Conservation (phyloP, 2,113 vertebrate species). For the Sylvia atricapilla region DNA sequence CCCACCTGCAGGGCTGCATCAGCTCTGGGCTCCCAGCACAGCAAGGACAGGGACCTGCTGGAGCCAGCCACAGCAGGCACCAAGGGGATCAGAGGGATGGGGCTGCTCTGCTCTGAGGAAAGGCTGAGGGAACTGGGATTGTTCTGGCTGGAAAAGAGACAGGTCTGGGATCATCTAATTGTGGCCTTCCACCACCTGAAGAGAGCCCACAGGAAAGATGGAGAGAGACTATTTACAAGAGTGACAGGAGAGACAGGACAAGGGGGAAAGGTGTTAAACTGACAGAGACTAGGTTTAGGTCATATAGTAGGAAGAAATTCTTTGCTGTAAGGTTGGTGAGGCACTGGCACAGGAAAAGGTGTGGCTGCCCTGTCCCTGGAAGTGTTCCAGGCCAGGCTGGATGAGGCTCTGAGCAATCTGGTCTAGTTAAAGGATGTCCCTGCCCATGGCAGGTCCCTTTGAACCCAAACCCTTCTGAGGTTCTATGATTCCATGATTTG, state of each 20-base stretch:
- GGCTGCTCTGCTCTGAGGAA: neutral
- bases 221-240: too few relatives aligned
- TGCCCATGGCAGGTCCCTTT: neutral
- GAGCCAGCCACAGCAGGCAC: neutral
- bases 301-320: neutral
- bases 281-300: neutral
- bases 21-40: neutral
- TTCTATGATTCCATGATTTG: neutral
- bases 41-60: neutral
- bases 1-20: neutral
- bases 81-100: neutral
- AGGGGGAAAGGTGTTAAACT: rapidly evolving
- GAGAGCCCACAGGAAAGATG: rapidly evolving
- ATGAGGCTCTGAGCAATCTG: neutral
- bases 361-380: neutral
- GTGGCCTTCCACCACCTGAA: rapidly evolving
- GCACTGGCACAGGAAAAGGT: neutral
- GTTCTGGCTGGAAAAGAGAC: rapidly evolving
- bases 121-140: rapidly evolving
- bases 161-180: rapidly evolving
- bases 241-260: neutral
- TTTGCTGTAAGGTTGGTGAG: neutral
- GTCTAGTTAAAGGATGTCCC: neutral
- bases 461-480: neutral
- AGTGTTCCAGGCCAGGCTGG: neutral